Evolutionary conservation across 2,888 invertebrate species (phyloP).

Genomic region (Cephus runcator): DNA sequence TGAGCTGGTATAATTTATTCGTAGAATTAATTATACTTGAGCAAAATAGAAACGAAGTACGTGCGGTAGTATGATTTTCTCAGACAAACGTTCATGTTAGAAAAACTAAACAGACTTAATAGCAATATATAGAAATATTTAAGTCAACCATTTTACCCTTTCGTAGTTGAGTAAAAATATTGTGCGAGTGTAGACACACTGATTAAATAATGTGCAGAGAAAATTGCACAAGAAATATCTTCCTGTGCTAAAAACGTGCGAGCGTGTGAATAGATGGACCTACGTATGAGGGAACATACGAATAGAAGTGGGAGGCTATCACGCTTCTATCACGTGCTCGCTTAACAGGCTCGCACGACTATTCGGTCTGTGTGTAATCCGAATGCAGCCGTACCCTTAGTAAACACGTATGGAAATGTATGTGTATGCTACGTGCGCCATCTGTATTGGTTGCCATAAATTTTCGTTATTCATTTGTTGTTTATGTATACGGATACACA

Average conservation of each 20-base stretch:
- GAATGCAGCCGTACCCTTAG: too few species aligned
- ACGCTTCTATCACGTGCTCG: constrained; percentile 42
- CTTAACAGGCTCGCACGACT: constrained; percentile 27
- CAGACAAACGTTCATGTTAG: not conserved
- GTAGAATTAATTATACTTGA: not conserved
- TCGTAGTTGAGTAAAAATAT: not conserved
- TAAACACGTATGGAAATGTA: too few species aligned
- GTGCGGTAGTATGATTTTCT: not conserved
- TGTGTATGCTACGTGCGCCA: too few species aligned
- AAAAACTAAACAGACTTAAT: too few species aligned
- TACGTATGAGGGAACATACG: not conserved
- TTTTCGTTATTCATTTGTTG: too few species aligned
- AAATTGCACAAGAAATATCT: not conserved
- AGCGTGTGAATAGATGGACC: not conserved
- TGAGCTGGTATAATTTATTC: too few species aligned
- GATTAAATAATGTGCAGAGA: not conserved
- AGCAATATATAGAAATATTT: too few species aligned
- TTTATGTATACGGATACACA: too few species aligned
- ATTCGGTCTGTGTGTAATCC: not conserved
- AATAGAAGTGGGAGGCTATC: constrained; percentile 15
- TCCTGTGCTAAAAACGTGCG: not conserved
- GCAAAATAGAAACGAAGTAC: not conserved
- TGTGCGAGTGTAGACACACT: not conserved
- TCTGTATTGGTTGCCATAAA: too few species aligned
- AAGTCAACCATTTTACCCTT: too few species aligned